Evolutionary conservation across 1,140 invertebrate species (phyloP).

Genomic region (Pogonomyrmex barbatus): DNA sequence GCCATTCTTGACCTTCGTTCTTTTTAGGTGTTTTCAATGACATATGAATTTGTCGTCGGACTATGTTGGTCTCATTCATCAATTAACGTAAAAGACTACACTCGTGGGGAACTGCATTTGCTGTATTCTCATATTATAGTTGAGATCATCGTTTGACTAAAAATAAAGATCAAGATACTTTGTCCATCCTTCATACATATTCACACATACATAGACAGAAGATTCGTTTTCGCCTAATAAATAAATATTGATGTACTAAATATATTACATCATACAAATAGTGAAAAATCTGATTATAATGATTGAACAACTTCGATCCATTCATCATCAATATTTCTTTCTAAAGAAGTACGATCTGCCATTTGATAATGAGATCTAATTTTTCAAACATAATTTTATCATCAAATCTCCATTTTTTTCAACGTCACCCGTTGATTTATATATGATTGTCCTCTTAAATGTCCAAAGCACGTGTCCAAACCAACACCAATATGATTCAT

Average conservation of each 20-base stretch:
- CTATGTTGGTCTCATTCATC: constrained; percentile 25
- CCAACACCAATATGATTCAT: constrained; percentile 32
- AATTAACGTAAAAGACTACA: background rate
- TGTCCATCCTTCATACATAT: background rate
- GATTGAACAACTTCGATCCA: background rate
- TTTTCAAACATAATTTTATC: background rate
- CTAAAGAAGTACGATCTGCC: background rate
- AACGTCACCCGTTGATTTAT: background rate
- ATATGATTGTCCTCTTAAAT: background rate
- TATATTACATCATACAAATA: background rate
- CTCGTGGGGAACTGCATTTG: background rate
- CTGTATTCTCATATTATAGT: background rate
- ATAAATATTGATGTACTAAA: background rate
- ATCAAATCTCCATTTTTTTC: background rate
- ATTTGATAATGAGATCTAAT: background rate
- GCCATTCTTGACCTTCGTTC: constrained; percentile 53
- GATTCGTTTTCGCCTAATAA: background rate
- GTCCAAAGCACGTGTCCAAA: too few species aligned
- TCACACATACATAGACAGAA: too few species aligned
- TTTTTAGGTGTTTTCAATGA: constrained; percentile 48
- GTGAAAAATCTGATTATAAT: background rate
- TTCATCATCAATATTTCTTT: background rate
- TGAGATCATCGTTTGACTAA: constrained; percentile 6
- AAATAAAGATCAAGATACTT: background rate
- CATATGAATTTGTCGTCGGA: constrained; percentile 16